These are phyloP conservation scores for Argyra leucocephala DNA, from an alignment of 2,888 invertebrate genomes.

Conservation along the genomic window DNA sequence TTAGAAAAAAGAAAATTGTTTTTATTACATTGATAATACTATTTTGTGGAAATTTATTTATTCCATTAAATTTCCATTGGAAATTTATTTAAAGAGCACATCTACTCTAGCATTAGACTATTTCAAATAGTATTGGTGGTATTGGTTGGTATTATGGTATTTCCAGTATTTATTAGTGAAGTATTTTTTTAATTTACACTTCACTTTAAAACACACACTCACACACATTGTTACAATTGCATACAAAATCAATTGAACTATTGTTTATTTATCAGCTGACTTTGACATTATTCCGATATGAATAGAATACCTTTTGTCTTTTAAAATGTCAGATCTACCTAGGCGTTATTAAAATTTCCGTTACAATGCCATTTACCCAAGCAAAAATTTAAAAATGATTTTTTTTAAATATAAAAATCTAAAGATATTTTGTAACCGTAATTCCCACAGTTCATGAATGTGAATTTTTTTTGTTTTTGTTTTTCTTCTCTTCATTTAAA, in stretches of 20 bases:
- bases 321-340: neutral
- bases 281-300: neutral
- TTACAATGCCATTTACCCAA: neutral
- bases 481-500: neutral
- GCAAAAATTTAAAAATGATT: neutral
- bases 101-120: no score
- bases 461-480: neutral
- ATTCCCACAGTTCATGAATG: neutral
- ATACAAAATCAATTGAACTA: neutral
- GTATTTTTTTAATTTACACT: no score
- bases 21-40: no score
- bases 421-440: conserved; percentile 4
- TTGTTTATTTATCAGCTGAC: neutral
- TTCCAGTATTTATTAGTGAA: no score
- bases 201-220: no score
- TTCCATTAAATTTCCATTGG: no score
- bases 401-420: neutral
- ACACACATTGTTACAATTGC: no score
- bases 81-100: no score
- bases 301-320: neutral
- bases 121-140: no score
- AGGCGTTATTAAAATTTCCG: neutral
- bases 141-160: no score
- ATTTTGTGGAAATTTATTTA: no score
- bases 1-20: no score